Conservation (phyloP, 1,140 invertebrate genomes). For the Limonius californicus region DNA sequence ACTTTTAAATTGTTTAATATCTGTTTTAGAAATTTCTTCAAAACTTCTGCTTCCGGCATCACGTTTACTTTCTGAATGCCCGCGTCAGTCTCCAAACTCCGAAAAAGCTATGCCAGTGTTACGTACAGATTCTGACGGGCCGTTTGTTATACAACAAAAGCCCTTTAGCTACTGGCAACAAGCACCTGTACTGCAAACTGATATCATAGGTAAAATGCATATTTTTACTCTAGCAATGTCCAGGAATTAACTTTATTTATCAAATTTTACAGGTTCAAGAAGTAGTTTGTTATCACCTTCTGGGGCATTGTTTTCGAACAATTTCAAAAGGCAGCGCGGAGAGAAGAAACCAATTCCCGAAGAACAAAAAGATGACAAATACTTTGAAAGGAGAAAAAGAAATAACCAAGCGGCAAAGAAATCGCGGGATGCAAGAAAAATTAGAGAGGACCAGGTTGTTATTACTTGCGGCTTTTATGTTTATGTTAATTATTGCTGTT, state of each 20-base stretch:
- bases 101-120: background rate
- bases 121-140: background rate
- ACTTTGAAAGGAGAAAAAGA: constrained; percentile 78
- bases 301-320: constrained; percentile 16
- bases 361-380: constrained; percentile 84
- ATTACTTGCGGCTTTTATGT: no score
- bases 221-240: background rate
- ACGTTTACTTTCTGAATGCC: background rate
- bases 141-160: background rate
- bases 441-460: constrained; percentile 77
- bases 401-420: constrained; percentile 92
- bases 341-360: constrained; percentile 85
- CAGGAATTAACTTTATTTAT: no score
- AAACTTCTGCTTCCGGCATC: background rate
- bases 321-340: constrained; percentile 59
- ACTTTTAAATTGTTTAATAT: background rate
- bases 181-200: background rate
- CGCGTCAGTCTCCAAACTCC: background rate
- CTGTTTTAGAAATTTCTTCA: background rate
- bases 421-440: constrained; percentile 78
- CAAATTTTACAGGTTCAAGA: background rate
- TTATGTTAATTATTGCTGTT: background rate
- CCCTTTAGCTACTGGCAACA: constrained; percentile 3
- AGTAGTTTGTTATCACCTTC: constrained; percentile 7
- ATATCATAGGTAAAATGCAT: background rate